Base-by-base conservation (phyloP, 2,113 vertebrate species). In the Gadus chalcogrammus region DNA sequence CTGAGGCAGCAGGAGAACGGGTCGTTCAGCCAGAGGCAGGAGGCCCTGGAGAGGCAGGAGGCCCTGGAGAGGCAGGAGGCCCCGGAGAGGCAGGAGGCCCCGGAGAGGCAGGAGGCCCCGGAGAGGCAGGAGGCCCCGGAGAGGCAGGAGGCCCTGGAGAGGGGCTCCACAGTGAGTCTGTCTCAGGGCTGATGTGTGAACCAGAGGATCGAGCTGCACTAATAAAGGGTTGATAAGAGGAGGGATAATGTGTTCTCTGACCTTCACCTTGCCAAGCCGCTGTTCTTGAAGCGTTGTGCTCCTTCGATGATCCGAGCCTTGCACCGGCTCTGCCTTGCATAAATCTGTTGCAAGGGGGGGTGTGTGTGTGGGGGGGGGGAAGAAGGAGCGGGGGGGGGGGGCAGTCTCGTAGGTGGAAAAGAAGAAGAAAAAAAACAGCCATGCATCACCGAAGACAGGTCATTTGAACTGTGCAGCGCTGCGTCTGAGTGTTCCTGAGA, bases 381-480 rank as follows among this genome's bases (percentile, higher is more conserved):
- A 20, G 64, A 13, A 20, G 42, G 61, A 72, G 52, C 63, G 22
- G 61, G 61, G 56, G 55, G 56, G 61, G 56, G 55, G 28, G 27
- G 17, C 42, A 12, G 42, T 48, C 42, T 48, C 42, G 11, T 48
- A 48, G 42, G 24, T 56, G 12, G 18, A 20, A 38, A 42, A 67
- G 73, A 68, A 5, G 67, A 82, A 72, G 22, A 15, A 5, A 48
- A 20, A 77, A 85, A 90, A 91, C 76, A 83, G 83, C 83, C 86
- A 90, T 92, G 85, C 82, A 93, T 93, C 92, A 91, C 77, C 78
- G 71, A 74, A 80, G 91, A 91, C 91, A 92, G 92, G 89, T 90
- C 90, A 92, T 93, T 93, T 89, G 4, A 0, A 80, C 90, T 89
- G 86, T 1, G 77, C 84, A 88, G 83, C 81, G 65, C 62, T 80